Percentiles rank a stretch among this genome's conserved stretches.
Evolutionary conservation across 2,113 vertebrate species (phyloP).

Genomic region (human (Homo sapiens)): DNA sequence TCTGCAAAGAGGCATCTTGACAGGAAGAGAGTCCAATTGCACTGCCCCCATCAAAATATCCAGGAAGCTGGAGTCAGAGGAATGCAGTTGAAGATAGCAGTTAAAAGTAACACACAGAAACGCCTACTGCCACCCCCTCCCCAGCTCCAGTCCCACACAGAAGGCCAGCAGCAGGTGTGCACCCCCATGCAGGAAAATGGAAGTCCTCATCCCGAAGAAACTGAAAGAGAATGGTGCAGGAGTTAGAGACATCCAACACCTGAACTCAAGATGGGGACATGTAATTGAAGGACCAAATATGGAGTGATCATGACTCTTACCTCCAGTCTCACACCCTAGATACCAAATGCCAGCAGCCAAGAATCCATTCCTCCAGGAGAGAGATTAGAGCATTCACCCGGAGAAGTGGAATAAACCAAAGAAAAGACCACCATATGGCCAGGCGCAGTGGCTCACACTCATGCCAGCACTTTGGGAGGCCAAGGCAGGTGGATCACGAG

Average conservation of each 20-base stretch:
- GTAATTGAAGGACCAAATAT: not conserved
- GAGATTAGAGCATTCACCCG: not conserved
- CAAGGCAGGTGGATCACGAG: too few relatives aligned
- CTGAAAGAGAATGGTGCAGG: too few relatives aligned
- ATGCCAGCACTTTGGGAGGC: too few relatives aligned
- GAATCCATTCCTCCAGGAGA: not conserved
- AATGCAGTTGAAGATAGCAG: too few relatives aligned
- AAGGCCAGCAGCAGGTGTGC: not conserved
- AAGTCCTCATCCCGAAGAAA: not conserved
- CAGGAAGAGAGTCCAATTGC: not conserved
- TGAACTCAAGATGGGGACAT: not conserved
- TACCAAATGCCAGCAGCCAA: not conserved
- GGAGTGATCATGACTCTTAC: not conserved
- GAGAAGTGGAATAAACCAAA: not conserved
- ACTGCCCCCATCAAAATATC: not conserved
- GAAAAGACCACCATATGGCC: too few relatives aligned
- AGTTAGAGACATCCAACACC: not conserved
- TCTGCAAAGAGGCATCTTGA: not conserved
- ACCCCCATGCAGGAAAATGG: not conserved
- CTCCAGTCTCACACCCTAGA: not conserved
- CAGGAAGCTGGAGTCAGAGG: not conserved
- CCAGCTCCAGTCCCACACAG: not conserved
- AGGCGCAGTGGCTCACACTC: too few relatives aligned
- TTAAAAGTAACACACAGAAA: not conserved
- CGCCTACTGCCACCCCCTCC: not conserved